phyloP scores from a whole-genome alignment of 1,140 invertebrate species.

The Cotesia vestalis region DNA sequence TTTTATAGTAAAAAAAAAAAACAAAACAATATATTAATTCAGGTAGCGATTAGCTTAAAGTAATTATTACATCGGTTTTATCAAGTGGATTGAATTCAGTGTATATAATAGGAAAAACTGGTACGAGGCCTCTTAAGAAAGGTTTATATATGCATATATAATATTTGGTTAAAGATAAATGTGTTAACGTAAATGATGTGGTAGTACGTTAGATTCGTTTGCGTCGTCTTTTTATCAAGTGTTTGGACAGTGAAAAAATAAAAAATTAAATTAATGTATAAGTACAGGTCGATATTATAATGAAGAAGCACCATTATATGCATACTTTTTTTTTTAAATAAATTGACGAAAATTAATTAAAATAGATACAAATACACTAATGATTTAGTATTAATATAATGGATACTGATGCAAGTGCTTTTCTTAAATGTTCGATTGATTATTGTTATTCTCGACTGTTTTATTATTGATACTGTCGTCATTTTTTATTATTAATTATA shows the following conservation, averaged over 20 bases:
- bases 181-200: slow-evolving; percentile 44
- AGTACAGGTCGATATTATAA: slow-evolving; percentile 3
- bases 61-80: slow-evolving; percentile 28
- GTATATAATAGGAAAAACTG: slow-evolving; percentile 47
- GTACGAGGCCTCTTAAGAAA: slow-evolving; percentile 44
- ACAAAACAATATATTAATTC: neutral
- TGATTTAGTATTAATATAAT: slow-evolving; percentile 3
- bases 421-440: slow-evolving; percentile 9
- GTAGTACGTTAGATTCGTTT: slow-evolving; percentile 48
- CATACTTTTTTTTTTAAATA: neutral
- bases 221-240: slow-evolving; percentile 44
- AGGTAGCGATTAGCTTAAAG: slow-evolving; percentile 17
- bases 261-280: slow-evolving; percentile 17
- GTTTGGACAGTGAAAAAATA: slow-evolving; percentile 35
- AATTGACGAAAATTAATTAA: no score
- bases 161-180: slow-evolving; percentile 31
- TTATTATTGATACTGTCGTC: slow-evolving; percentile 26
- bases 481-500: slow-evolving; percentile 18
- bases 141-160: slow-evolving; percentile 15
- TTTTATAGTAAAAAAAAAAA: neutral
- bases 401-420: neutral
- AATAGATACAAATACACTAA: neutral
- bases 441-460: slow-evolving; percentile 27
- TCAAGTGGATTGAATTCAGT: slow-evolving; percentile 48
- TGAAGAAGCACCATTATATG: neutral